These are phyloP conservation scores for Myripristis murdjan DNA, from an alignment of 2,797 vertebrate species.

Conservation along the genomic window DNA sequence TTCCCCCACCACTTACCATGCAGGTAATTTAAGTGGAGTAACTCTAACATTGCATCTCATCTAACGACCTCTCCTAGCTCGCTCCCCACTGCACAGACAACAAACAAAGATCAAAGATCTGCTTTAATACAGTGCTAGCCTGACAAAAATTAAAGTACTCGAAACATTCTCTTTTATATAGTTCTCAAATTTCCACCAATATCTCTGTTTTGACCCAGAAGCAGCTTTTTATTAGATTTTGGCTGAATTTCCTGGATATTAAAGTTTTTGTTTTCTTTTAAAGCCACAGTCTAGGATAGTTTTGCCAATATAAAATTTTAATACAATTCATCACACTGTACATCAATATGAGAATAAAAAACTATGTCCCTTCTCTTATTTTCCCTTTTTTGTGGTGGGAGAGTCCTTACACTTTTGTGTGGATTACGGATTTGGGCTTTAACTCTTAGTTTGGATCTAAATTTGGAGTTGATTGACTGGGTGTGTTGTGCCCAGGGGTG, in stretches of 20 bases:
- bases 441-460: not conserved
- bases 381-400: not conserved
- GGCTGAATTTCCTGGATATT: conserved; percentile 36
- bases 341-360: conserved; percentile 19
- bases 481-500: conserved; percentile 10
- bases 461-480: not conserved
- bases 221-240: conserved; percentile 48
- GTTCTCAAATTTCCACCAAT: conserved; percentile 5
- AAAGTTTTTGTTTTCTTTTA: conserved; percentile 41
- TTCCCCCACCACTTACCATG: not conserved
- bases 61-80: conserved; percentile 25
- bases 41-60: conserved; percentile 28
- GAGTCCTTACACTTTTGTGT: not conserved
- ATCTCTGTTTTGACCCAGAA: conserved; percentile 27
- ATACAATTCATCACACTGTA: conserved; percentile 16
- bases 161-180: conserved; percentile 15
- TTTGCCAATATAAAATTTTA: conserved; percentile 18
- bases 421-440: not conserved
- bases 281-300: conserved; percentile 9
- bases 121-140: conserved; percentile 19
- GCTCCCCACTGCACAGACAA: conserved; percentile 11
- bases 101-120: conserved; percentile 12
- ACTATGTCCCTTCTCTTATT: not conserved
- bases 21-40: conserved; percentile 21
- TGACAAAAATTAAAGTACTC: conserved; percentile 39